Evolutionary conservation across 2,888 invertebrate species (phyloP).

Genomic region (Galerucella calmariensis): DNA sequence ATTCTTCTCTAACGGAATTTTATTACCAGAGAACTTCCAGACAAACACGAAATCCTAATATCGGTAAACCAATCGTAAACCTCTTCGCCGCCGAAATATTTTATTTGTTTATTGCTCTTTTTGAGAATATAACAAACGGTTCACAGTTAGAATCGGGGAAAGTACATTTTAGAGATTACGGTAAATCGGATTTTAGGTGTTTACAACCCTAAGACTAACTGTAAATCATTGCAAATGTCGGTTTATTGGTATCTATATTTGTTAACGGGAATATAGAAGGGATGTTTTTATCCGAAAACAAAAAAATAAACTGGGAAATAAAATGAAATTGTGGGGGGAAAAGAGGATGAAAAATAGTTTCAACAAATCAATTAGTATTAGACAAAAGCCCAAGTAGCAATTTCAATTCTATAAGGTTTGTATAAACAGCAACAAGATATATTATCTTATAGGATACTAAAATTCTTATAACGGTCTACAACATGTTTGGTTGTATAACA

Average conservation of each 20-base stretch:
- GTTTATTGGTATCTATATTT: constrained; percentile 2
- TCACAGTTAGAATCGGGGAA: background rate
- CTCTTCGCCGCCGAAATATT: constrained; percentile 1
- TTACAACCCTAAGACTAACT: constrained; percentile 21
- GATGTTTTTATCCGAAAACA: background rate
- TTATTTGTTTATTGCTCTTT: constrained; percentile 26
- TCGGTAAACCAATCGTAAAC: constrained; percentile 23
- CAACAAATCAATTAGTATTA: no score
- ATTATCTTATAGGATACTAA: no score
- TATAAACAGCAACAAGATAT: no score
- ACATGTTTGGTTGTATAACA: no score
- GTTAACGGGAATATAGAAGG: background rate
- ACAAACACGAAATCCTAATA: constrained; percentile 13
- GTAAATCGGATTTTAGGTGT: constrained; percentile 24
- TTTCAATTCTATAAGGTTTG: no score
- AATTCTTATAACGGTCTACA: no score
- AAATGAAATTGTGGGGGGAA: background rate
- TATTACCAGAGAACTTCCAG: background rate
- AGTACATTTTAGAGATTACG: constrained; percentile 16
- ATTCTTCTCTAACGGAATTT: background rate
- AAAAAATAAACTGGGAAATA: background rate
- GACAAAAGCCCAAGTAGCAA: no score
- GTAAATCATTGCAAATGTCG: constrained; percentile 29
- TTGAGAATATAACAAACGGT: constrained; percentile 6
- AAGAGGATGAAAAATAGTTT: no score